Evolutionary conservation across 2,797 vertebrate genomes (phyloP).

Genomic region (Amazona ochrocephala): DNA sequence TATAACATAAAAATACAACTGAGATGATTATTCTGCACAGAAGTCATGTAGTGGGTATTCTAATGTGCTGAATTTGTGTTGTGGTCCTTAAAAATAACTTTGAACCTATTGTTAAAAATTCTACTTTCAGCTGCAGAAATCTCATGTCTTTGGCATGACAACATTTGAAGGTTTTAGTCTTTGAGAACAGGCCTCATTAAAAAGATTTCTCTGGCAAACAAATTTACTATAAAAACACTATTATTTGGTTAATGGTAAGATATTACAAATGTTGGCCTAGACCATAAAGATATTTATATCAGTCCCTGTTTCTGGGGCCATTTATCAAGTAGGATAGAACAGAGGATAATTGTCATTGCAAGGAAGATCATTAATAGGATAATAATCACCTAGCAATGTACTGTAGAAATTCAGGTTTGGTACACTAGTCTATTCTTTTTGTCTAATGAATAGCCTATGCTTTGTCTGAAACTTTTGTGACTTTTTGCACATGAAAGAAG

Average conservation of each 20-base stretch:
- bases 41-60: background rate
- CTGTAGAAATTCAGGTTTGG: background rate
- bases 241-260: background rate
- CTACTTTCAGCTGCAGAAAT: background rate
- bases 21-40: background rate
- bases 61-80: background rate
- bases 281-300: background rate
- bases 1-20: background rate
- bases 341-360: background rate
- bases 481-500: constrained; percentile 40
- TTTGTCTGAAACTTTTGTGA: constrained; percentile 5
- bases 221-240: background rate
- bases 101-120: background rate
- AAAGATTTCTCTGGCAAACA: background rate
- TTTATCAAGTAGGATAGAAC: constrained; percentile 2
- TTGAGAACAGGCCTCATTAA: background rate
- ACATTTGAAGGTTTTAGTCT: background rate
- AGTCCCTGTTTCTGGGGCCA: background rate
- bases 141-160: background rate
- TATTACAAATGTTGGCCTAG: background rate
- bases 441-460: background rate
- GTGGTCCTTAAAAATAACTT: background rate
- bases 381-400: background rate
- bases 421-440: background rate
- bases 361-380: background rate